phyloP scores from a whole-genome alignment of 2,888 invertebrate genomes.

The Melipona beecheii region DNA sequence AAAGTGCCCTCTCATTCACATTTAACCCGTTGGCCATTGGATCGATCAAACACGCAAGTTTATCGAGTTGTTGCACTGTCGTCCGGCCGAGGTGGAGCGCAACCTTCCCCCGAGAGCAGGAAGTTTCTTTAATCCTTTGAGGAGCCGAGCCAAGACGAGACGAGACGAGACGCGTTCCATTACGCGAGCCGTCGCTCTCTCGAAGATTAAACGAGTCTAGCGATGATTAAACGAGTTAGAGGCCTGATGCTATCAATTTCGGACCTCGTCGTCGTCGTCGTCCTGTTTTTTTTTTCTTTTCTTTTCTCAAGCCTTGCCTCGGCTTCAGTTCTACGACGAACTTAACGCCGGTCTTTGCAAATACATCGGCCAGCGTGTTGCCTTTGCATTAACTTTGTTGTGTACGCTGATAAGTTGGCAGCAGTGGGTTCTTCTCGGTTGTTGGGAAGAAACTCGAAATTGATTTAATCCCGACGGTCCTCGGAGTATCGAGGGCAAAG shows the following conservation, averaged over 20 bases:
- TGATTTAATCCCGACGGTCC: neutral
- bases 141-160: neutral
- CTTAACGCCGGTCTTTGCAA: neutral
- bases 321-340: neutral
- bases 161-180: constrained; percentile 25
- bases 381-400: neutral
- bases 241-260: constrained; percentile 33
- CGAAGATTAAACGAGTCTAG: constrained; percentile 41
- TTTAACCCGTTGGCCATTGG: neutral
- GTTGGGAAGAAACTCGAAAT: neutral
- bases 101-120: neutral
- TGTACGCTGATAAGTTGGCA: neutral
- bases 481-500: no score
- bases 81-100: neutral
- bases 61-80: constrained; percentile 14
- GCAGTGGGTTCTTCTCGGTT: neutral
- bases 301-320: neutral
- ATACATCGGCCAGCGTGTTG: neutral
- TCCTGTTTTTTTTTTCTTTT: no score
- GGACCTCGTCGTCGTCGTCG: no score
- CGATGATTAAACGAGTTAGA: constrained; percentile 49
- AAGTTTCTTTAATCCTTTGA: constrained; percentile 55
- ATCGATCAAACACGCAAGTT: constrained; percentile 33
- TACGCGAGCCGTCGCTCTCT: constrained; percentile 21
- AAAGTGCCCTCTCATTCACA: neutral